Conservation (phyloP, 2,113 vertebrate species). For the Grantiella picta region DNA sequence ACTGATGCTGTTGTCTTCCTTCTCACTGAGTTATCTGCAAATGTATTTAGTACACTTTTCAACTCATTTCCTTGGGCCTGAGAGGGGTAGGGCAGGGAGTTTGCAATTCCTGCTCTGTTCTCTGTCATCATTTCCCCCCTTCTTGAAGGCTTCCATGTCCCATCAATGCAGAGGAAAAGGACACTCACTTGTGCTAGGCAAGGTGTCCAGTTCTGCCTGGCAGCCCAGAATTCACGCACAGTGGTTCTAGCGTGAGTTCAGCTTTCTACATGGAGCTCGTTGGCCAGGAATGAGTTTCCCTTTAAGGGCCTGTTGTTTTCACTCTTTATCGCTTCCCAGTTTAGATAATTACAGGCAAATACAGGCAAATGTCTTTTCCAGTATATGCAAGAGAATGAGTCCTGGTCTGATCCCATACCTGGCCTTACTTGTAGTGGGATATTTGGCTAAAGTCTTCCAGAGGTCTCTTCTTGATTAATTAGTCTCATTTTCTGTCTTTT, state of each 20-base stretch:
- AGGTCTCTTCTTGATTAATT: background rate
- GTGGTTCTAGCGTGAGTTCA: background rate
- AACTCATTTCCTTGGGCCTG: background rate
- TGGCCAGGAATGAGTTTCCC: background rate
- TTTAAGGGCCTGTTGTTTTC: background rate
- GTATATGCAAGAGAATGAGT: background rate
- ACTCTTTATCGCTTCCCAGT: background rate
- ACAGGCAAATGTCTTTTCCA: background rate
- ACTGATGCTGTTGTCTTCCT: background rate
- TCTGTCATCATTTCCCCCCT: rapidly evolving
- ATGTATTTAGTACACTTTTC: background rate
- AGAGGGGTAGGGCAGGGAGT: background rate
- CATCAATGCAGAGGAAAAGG: background rate
- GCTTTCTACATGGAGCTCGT: background rate
- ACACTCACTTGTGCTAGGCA: background rate
- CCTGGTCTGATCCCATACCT: background rate
- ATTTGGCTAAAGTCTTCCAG: background rate
- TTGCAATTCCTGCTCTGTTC: background rate
- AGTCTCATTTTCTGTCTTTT: background rate
- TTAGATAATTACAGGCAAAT: background rate
- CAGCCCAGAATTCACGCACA: background rate
- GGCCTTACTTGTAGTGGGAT: background rate
- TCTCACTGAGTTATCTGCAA: background rate
- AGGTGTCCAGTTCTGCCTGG: background rate
- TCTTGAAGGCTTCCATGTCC: background rate